These are phyloP conservation scores for Ceuthmochares aereus DNA, from an alignment of 2,113 vertebrate genomes.

Conservation along the genomic window DNA sequence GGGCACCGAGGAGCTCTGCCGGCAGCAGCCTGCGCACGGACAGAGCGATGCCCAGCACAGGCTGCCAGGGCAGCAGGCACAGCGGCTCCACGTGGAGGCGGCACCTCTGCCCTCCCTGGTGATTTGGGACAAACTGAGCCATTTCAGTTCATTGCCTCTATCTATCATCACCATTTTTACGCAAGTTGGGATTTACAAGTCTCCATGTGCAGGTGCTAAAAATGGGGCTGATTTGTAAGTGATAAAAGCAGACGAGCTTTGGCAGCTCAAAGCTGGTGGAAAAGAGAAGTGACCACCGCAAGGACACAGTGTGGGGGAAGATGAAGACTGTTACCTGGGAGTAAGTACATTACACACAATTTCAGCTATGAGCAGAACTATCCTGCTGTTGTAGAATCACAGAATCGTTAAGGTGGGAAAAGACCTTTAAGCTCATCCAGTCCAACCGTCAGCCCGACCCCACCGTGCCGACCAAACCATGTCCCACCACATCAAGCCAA, in stretches of 20 bases:
- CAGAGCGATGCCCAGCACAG: neutral
- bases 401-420: too few relatives aligned
- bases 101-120: neutral
- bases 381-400: too few relatives aligned
- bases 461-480: too few relatives aligned
- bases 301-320: neutral
- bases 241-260: neutral
- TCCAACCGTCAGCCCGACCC: too few relatives aligned
- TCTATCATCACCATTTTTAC: neutral
- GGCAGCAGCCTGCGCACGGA: fast-evolving
- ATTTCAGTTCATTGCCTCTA: neutral
- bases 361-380: too few relatives aligned
- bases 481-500: neutral
- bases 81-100: neutral
- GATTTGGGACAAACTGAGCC: fast-evolving
- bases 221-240: neutral
- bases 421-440: too few relatives aligned
- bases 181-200: neutral
- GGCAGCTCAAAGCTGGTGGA: neutral
- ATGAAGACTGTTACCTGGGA: neutral
- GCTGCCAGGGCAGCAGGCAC: neutral
- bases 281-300: neutral
- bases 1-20: fast-evolving
- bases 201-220: neutral
- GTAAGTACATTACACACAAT: fast-evolving